Percentiles rank a stretch among this genome's conserved stretches.
These are phyloP conservation scores for Petrocephalus microphthalmus DNA, from an alignment of 2,113 vertebrate species.

Conservation along the genomic window DNA sequence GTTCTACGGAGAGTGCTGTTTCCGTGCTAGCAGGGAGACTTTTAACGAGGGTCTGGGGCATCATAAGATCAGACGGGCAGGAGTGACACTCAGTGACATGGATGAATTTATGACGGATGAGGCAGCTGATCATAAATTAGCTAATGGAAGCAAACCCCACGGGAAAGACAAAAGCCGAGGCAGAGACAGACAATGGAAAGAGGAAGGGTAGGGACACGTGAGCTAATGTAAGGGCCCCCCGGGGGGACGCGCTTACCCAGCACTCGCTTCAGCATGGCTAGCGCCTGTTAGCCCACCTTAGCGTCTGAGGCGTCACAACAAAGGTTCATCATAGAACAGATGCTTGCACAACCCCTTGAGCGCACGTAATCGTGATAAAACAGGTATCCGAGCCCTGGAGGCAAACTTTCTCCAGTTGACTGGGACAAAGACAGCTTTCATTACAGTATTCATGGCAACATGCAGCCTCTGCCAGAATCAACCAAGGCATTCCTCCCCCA, in stretches of 20 bases:
- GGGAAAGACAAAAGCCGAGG: constrained; percentile 19
- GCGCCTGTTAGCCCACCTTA: background rate
- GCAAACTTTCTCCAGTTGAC: background rate
- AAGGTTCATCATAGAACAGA: background rate
- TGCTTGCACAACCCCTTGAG: background rate
- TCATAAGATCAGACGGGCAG: constrained; percentile 49
- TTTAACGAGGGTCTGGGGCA: background rate
- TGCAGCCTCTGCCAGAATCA: background rate
- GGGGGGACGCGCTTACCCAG: constrained; percentile 28
- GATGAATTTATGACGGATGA: constrained; percentile 62
- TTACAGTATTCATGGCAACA: background rate
- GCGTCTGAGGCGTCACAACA: background rate
- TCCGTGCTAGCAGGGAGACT: background rate
- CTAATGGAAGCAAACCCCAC: constrained; percentile 56
- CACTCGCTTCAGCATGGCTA: background rate
- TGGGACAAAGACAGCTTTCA: background rate
- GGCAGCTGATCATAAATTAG: constrained; percentile 63
- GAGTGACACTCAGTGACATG: constrained; percentile 42
- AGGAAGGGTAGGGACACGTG: constrained; percentile 19
- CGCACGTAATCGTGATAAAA: background rate
- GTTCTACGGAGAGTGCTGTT: background rate
- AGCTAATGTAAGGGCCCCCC: background rate
- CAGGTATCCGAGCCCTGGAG: background rate
- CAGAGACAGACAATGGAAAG: constrained; percentile 21
- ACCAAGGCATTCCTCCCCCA: background rate